These are phyloP conservation scores for Hyphantria cunea DNA, from an alignment of 1,140 invertebrate genomes.

Conservation along the genomic window DNA sequence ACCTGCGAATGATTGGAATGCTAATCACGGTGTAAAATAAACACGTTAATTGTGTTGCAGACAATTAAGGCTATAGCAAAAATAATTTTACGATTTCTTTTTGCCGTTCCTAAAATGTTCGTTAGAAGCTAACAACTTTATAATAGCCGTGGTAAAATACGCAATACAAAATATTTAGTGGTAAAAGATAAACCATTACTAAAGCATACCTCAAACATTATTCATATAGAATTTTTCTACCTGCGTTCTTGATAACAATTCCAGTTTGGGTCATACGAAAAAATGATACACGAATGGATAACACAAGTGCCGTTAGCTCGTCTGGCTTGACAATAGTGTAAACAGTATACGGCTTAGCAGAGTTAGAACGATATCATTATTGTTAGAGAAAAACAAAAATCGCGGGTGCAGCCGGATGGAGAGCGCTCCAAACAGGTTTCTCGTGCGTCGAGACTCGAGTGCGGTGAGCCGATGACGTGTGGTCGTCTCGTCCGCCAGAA, in stretches of 20 bases:
- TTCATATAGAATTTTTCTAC: constrained; percentile 20
- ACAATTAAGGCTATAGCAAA: neutral
- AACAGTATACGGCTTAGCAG: constrained; percentile 53
- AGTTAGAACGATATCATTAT: constrained; percentile 46
- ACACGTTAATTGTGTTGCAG: neutral
- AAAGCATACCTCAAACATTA: constrained; percentile 7
- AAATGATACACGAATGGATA: constrained; percentile 47
- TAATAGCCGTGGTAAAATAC: neutral
- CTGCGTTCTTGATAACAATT: constrained; percentile 41
- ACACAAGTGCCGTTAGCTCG: constrained; percentile 59
- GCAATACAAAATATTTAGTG: neutral
- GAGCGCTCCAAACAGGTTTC: constrained; percentile 62
- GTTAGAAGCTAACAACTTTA: neutral
- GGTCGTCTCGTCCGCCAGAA: constrained; percentile 27
- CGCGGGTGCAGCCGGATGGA: constrained; percentile 48
- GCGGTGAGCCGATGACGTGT: constrained; percentile 35
- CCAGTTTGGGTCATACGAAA: constrained; percentile 33
- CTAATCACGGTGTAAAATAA: neutral
- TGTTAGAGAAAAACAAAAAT: constrained; percentile 62
- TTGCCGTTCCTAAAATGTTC: constrained; percentile 1
- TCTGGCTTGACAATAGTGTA: constrained; percentile 63
- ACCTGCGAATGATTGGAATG: neutral
- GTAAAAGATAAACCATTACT: constrained; percentile 2
- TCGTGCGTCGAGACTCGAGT: constrained; percentile 37
- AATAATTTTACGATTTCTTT: neutral